Percentiles rank a stretch among this genome's conserved stretches.
These are phyloP conservation scores for Pseudochromis fuscus DNA, from an alignment of 2,797 vertebrate genomes.

Conservation along the genomic window DNA sequence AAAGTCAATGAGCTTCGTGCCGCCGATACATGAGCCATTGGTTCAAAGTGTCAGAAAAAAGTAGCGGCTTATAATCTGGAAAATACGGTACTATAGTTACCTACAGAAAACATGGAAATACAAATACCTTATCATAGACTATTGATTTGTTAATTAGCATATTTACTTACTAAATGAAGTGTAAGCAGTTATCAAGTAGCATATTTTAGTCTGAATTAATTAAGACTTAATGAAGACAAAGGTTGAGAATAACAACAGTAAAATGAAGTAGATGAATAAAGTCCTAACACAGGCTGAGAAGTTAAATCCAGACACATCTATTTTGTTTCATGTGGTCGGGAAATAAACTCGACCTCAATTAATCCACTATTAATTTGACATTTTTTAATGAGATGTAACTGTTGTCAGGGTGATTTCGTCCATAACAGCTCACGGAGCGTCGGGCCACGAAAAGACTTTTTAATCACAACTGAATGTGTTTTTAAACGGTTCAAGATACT, in stretches of 20 bases:
- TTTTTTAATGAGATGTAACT: conserved; percentile 35
- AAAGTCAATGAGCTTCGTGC: too few species aligned
- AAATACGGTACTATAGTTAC: too few species aligned
- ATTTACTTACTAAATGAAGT: too few species aligned
- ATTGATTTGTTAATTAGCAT: too few species aligned
- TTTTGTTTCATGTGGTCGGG: conserved; percentile 23
- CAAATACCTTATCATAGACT: too few species aligned
- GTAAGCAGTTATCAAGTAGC: too few species aligned
- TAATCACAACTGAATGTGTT: conserved; percentile 47
- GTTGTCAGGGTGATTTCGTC: conserved; percentile 32
- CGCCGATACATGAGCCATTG: too few species aligned
- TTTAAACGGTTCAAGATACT: conserved; percentile 46
- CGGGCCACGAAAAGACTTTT: conserved; percentile 22
- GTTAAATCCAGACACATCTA: not conserved
- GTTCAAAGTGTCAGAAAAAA: too few species aligned
- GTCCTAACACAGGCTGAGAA: not conserved
- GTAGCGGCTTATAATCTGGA: too few species aligned
- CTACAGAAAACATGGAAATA: too few species aligned
- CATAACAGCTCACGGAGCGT: conserved; percentile 24
- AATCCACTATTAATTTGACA: conserved; percentile 22
- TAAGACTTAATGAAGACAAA: not conserved
- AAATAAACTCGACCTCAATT: conserved; percentile 12
- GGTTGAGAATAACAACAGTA: too few species aligned
- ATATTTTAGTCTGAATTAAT: not conserved
- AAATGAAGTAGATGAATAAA: too few species aligned